phyloP scores from a whole-genome alignment of 2,888 invertebrate species.

The Drosophila neotestacea region DNA sequence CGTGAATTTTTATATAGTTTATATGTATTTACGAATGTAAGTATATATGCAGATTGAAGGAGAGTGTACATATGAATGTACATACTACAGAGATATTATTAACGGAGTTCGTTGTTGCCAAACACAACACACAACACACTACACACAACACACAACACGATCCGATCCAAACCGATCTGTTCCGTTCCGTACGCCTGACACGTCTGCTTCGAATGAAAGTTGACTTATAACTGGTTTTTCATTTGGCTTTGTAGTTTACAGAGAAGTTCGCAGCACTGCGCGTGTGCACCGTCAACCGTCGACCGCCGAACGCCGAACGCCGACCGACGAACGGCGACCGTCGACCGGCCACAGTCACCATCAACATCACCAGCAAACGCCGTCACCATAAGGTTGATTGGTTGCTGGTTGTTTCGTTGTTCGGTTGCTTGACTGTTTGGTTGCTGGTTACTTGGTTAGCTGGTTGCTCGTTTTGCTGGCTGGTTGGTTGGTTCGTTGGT shows the following conservation, averaged over 20 bases:
- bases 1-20: slow-evolving; percentile 37
- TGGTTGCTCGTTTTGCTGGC: slow-evolving; percentile 21
- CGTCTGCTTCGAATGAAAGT: slow-evolving; percentile 85
- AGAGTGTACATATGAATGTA: slow-evolving; percentile 14
- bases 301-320: slow-evolving; percentile 23
- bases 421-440: too few relatives aligned
- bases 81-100: slow-evolving; percentile 24
- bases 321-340: slow-evolving; percentile 3
- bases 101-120: slow-evolving; percentile 50
- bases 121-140: slow-evolving; percentile 35
- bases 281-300: slow-evolving; percentile 46
- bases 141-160: slow-evolving; percentile 18
- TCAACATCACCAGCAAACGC: slow-evolving; percentile 3
- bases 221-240: slow-evolving; percentile 84
- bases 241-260: slow-evolving; percentile 57
- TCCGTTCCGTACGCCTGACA: slow-evolving; percentile 67
- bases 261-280: slow-evolving; percentile 62
- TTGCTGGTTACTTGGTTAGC: too few relatives aligned
- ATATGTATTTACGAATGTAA: slow-evolving; percentile 15
- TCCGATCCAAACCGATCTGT: neutral
- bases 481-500: slow-evolving; percentile 38
- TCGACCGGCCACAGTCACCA: neutral
- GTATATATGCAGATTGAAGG: slow-evolving; percentile 22
- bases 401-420: too few relatives aligned
- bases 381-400: slow-evolving; percentile 64